phyloP scores from a whole-genome alignment of 2,113 vertebrate genomes.

The Ictidomys tridecemlineatus region DNA sequence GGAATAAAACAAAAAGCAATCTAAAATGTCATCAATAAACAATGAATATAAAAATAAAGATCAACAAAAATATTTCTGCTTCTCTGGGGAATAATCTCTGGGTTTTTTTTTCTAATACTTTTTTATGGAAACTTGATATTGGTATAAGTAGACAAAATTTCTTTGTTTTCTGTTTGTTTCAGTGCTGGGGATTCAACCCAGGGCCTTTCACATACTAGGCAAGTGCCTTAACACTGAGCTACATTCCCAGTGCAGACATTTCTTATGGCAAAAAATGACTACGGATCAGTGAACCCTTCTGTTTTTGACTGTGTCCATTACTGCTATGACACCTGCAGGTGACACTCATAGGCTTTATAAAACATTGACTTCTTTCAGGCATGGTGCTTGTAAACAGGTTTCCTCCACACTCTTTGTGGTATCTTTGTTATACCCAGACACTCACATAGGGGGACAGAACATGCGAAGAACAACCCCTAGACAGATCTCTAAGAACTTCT shows the following conservation, averaged over 20 bases:
- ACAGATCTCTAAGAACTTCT: background rate
- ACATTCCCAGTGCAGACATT: background rate
- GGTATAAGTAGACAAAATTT: too few species aligned
- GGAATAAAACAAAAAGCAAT: background rate
- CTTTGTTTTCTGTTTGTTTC: too few species aligned
- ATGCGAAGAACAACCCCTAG: background rate
- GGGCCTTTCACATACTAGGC: too few species aligned
- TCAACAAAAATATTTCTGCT: too few species aligned
- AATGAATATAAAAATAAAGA: too few species aligned
- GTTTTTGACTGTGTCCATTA: background rate
- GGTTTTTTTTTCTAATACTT: too few species aligned
- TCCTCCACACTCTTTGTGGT: background rate
- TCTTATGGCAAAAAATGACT: background rate
- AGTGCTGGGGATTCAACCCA: too few species aligned
- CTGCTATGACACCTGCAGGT: background rate
- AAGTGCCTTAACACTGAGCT: too few species aligned
- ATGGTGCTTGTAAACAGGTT: background rate
- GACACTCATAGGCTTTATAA: background rate
- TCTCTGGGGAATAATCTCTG: too few species aligned
- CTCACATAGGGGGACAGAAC: background rate
- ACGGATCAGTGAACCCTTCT: background rate
- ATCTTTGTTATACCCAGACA: too few species aligned
- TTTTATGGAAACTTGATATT: too few species aligned
- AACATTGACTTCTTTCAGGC: background rate
- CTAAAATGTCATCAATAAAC: too few species aligned